Base-by-base conservation (phyloP, 2,113 vertebrate genomes). In the Sorex araneus region DNA sequence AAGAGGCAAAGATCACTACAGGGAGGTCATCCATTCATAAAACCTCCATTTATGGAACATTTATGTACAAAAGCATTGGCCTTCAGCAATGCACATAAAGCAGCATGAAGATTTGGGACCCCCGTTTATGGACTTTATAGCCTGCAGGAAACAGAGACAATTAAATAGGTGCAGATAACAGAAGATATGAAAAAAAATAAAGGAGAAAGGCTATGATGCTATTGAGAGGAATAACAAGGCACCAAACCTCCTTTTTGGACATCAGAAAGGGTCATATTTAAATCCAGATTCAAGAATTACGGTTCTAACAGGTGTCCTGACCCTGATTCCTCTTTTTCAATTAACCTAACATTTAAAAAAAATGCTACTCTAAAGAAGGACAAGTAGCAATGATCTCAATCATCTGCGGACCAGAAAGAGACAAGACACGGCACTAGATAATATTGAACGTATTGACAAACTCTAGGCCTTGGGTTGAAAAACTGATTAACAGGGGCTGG, bases 151-250 rank as follows among this genome's bases (percentile, higher is more conserved):
- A 60, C 63, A 54, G 13, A 89, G 21, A 54, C 18, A 89, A 27
- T 34, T 34, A 66, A 63, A n/a, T 36, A 63, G 50, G 34, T 6
- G 8, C 90, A 69, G 19, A 3, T 11, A 67, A 36, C 18, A 64
- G n/a, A 40, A 66, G 45, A n/a, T 3, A 36, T 21, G 60, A 0
- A 60, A 21, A 21, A 27, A n/a, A n/a, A n/a, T n/a, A n/a, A n/a
- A 13, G 10, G 10, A 71, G n/a, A 6, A 1, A 3, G 1, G 7
- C 7, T 13, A 87, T 1, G 4, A 4, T 27, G 16, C 10, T 67
- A 2, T 8, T 28, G 32, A 45, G 3, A 85, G 57, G 57, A 69
- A 28, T 30, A 69, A 8, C 4, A 78, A 30, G n/a, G 18, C 16
- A 47, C 43, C 15, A 30, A 6, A 28, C 27, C 60, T 54, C 54